Base-by-base conservation (phyloP, 1,140 invertebrate genomes). In the Drosophila bipectinata region DNA sequence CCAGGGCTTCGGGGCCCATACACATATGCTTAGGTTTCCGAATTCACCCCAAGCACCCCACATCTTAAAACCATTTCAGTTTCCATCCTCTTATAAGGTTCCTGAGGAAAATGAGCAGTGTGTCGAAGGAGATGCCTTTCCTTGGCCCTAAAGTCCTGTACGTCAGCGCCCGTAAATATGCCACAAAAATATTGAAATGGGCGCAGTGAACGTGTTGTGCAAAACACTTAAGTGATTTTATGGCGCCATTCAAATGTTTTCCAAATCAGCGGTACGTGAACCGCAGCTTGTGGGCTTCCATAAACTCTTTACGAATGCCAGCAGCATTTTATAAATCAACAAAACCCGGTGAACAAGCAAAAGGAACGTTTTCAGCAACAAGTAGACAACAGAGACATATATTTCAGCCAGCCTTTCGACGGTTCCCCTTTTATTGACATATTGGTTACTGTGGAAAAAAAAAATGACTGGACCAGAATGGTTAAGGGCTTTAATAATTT, bases 211-310 rank as follows among this genome's bases (percentile, higher is more conserved):
- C 60, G 64, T 74, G 51, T 84, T 66, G 47, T 54, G 64, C 59
- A 75, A 83, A 76, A 83, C 78, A 87, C 77, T 72, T 87, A 85
- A 87, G 78, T 85, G 77, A 85, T 87, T 85, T 85, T 78, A 85
- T 85, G 81, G 69, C 66, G 55, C 69, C 69, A 75, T 85, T 85
- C 73, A 87, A 85, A 85, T 85, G 82, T 72, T 69, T 85, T 78
- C 62, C 58, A 81, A 85, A 87, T 81, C 78, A 78, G 69, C 68
- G 73, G 59, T 75, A 59, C 72, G 51, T 62, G 48, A 63, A 83
- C 47, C 44, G 14, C 57, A 47, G 39, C 28, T 37, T 37, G 41
- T 56, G 52, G 26, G 44, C n/a, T 21, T 53, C 58, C 62, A 87
- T 82, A 78, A 75, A 87, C 82, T 80, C 64, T 41, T 57, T 62